phyloP scores from a whole-genome alignment of 37 sponge, comb jelly and placozoan genomes.

The Eunapius fragilis region DNA sequence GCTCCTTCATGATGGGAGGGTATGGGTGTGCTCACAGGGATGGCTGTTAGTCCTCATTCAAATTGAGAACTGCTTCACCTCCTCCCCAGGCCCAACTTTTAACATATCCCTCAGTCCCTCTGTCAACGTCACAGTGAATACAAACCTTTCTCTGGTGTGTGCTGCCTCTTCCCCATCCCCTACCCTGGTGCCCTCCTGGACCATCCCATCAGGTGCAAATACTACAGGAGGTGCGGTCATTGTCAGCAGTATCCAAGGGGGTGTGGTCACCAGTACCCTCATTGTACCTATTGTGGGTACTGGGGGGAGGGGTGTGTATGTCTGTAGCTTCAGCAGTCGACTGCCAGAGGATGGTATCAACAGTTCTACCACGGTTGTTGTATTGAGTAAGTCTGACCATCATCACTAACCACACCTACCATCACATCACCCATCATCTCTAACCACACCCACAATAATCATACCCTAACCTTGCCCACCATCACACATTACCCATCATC shows the following conservation, averaged over 20 bases:
- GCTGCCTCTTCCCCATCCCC: not conserved
- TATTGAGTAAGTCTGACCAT: not conserved
- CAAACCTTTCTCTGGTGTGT: not conserved
- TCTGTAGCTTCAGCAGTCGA: slow-evolving; percentile 8
- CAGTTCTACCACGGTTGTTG: not conserved
- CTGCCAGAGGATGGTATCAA: not conserved
- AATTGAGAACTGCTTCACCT: not conserved
- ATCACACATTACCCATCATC: no score
- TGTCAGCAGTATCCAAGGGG: not conserved
- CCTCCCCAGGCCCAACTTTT: not conserved
- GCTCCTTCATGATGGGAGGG: no score
- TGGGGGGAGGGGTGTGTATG: not conserved
- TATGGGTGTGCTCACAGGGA: no score
- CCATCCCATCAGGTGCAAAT: not conserved
- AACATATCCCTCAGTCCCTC: not conserved
- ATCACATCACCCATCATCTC: not conserved
- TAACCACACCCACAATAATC: not conserved
- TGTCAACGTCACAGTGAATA: not conserved
- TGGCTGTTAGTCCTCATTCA: no score
- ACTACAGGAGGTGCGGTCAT: not conserved
- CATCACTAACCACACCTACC: not conserved
- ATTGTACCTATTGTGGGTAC: not conserved
- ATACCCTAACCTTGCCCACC: no score
- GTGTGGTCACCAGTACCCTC: slow-evolving; percentile 11
- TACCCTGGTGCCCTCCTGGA: not conserved